Evolutionary conservation across 2,797 vertebrate genomes (phyloP).

Genomic region (Philypnodon macrostomus): DNA sequence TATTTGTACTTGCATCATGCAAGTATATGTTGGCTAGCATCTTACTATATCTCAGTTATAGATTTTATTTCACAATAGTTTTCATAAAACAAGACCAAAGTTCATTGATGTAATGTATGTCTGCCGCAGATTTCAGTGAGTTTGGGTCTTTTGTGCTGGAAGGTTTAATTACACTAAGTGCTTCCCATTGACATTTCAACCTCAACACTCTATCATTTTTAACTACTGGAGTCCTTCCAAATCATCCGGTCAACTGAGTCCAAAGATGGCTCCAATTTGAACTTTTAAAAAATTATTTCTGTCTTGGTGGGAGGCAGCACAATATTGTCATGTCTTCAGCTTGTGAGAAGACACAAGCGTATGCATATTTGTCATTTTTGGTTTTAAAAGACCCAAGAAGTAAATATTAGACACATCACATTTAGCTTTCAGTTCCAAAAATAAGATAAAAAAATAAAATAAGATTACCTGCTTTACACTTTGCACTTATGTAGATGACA

Average conservation of each 20-base stretch:
- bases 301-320: conserved; percentile 4
- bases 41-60: background rate
- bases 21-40: conserved; percentile 4
- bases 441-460: no score
- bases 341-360: conserved; percentile 13
- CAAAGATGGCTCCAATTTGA: conserved; percentile 2
- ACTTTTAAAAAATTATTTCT: conserved; percentile 10
- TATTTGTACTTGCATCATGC: no score
- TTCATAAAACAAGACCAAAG: background rate
- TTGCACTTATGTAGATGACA: no score
- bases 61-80: background rate
- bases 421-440: no score
- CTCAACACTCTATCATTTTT: conserved; percentile 11
- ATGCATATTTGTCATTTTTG: conserved; percentile 18
- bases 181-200: conserved; percentile 8
- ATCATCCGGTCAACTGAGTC: background rate
- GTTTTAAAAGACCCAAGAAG: no score
- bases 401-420: no score
- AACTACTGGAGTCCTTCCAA: conserved; percentile 25
- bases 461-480: no score
- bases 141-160: conserved; percentile 1
- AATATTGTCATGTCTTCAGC: conserved; percentile 24
- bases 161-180: conserved; percentile 16
- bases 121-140: background rate
- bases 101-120: background rate